These are phyloP conservation scores for Emys orbicularis DNA, from an alignment of 2,797 vertebrate genomes.

Conservation along the genomic window DNA sequence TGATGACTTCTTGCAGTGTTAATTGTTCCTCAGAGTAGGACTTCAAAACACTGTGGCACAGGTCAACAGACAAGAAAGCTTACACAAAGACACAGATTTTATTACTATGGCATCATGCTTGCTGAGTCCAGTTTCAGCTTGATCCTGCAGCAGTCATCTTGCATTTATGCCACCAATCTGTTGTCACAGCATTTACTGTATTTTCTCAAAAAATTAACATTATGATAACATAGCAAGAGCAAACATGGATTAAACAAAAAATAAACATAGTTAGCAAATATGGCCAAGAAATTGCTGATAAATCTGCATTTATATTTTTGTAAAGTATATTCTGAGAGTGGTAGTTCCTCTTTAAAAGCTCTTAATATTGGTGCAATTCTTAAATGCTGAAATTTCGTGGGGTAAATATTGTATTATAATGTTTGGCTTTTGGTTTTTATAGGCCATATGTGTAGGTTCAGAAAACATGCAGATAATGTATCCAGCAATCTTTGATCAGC, in stretches of 20 bases:
- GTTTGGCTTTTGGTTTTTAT: conserved; percentile 63
- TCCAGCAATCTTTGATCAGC: conserved; percentile 97
- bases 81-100: neutral
- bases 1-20: conserved; percentile 1
- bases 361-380: neutral
- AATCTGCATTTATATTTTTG: neutral
- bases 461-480: conserved; percentile 99
- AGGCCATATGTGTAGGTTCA: conserved; percentile 97
- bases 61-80: neutral
- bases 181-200: neutral
- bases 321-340: neutral
- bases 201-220: neutral
- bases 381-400: neutral
- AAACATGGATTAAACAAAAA: neutral
- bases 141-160: neutral
- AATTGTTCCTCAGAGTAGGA: conserved; percentile 17
- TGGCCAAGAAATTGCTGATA: neutral
- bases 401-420: neutral
- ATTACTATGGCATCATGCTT: neutral
- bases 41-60: neutral
- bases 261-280: neutral
- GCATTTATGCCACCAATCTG: neutral
- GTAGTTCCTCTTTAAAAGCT: neutral
- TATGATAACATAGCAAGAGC: neutral
- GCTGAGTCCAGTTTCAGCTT: neutral